Base-by-base conservation (phyloP, 2,888 invertebrate species). In the Drosophila mimetica region DNA sequence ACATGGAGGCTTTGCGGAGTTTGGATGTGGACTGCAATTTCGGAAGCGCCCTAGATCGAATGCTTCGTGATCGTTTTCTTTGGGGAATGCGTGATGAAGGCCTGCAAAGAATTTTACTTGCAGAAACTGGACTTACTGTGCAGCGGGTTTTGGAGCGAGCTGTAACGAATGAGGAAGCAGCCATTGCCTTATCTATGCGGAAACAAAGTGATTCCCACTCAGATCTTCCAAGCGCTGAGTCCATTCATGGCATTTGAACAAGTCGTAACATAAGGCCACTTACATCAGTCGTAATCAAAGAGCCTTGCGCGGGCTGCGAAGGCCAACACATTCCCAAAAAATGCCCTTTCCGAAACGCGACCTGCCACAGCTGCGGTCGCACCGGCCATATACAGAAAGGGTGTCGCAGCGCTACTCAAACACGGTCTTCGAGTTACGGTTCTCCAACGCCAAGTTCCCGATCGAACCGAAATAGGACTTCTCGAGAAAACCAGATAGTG, bases 41-140 rank as follows among this genome's bases (percentile, higher is more conserved):
- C 20, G 20, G 20, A 20, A 20, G 1, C 20, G 20, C 20, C 20
- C 20, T 20, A 20, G 2, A 20, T 20, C 20, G 20, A 20, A 20
- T 20, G 20, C 20, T n/a, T n/a, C n/a, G n/a, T n/a, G n/a, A n/a
- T n/a, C n/a, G n/a, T n/a, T n/a, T n/a, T n/a, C n/a, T n/a, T 20
- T 20, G 20, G 2, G 20, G 20, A 20, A 20, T 20, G 20, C 20
- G 20, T 20, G 20, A 20, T 20, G 20, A 20, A 20, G 20, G 20
- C 20, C 20, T 2, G 20, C 1, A 20, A 20, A 20, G 20, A 20
- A 20, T 1, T 20, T 20, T 20, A 20, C 20, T 20, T 3, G 20
- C 20, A 36, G 25, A 39, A 6, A 37, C 25, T 13, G 51, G 25
- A 25, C 20, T 20, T 5, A 39, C 51, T 11, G 50, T 50, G 25